Conservation (phyloP, 1,140 invertebrate species). For the Drosophila yakuba region DNA sequence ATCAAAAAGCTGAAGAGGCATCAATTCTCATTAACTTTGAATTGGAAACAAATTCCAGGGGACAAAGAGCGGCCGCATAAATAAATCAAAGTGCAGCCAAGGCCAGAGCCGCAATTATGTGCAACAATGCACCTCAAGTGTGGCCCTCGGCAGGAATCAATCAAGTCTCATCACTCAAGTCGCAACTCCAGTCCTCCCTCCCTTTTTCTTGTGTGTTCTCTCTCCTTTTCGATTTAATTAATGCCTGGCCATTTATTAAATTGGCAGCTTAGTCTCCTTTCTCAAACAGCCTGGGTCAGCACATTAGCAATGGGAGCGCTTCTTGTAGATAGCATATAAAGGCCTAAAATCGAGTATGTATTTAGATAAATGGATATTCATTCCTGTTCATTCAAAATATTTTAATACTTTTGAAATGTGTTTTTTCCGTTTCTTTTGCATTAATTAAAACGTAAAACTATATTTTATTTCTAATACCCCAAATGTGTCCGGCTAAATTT, state of each 20-base stretch:
- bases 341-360: too few relatives aligned
- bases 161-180: constrained; percentile 82
- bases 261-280: constrained; percentile 77
- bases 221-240: constrained; percentile 73
- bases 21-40: constrained; percentile 79
- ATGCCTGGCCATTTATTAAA: constrained; percentile 84
- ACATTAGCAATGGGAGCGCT: not conserved
- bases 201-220: constrained; percentile 21
- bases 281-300: constrained; percentile 3
- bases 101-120: constrained; percentile 67
- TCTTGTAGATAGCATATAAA: too few relatives aligned
- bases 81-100: constrained; percentile 70
- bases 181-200: constrained; percentile 22
- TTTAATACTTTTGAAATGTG: too few relatives aligned
- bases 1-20: constrained; percentile 64
- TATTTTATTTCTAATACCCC: too few relatives aligned
- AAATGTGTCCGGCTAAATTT: too few relatives aligned
- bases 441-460: too few relatives aligned
- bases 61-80: constrained; percentile 45
- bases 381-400: too few relatives aligned
- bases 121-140: constrained; percentile 74
- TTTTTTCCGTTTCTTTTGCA: too few relatives aligned
- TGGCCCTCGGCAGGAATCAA: constrained; percentile 81
- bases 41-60: constrained; percentile 75
- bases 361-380: too few relatives aligned